Base-by-base conservation (phyloP, 1,140 invertebrate species). In the Dinothrombium tinctorium region DNA sequence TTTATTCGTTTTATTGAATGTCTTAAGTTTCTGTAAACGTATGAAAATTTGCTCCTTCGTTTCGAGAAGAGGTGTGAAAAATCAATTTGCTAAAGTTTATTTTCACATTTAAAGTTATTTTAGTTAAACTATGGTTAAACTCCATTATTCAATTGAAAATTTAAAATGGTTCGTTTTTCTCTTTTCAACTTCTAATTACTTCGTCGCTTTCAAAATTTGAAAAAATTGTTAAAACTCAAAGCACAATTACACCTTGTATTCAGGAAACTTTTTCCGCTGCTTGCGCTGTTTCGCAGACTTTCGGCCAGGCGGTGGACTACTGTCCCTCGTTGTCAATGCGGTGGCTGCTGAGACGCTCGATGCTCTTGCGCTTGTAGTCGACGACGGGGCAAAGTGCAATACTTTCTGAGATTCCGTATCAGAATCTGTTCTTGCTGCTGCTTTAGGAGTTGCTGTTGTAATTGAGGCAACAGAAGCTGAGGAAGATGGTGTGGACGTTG, bases 371-470 rank as follows among this genome's bases (percentile, higher is more conserved):
- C 29, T 32, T 32, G 29, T 12, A 12, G n/a, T 5, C 4, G 4
- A 40, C 15, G 9, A 12, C 15, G 3, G 26, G 26, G n/a, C 7
- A 28, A 28, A 28, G n/a, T 28, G 7, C 7, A 28, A 28, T 8
- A 28, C n/a, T 42, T 7, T 15, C 9, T 5, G 14, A 14, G 9
- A 9, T 42, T 23, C 21, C 35, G 29, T 11, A 41, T 3, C 14
- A 31, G 32, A 15, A 15, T 41, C 17, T 23, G 24, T 5, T 40
- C 31, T 12, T 42, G 41, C 31, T 20, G 20, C 6, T 39, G 41
- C 3, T 28, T 29, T 20, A 41, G 42, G 20, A 38, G 32, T 14
- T 37, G 38, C 26, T 43, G 42, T 26, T 36, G 42, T 9, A 43
- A 14, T 17, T 38, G 29, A 6, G 42, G 43, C 21, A 32, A 36